Evolutionary conservation across 2,888 invertebrate species (phyloP).

Genomic region (Labia minor): DNA sequence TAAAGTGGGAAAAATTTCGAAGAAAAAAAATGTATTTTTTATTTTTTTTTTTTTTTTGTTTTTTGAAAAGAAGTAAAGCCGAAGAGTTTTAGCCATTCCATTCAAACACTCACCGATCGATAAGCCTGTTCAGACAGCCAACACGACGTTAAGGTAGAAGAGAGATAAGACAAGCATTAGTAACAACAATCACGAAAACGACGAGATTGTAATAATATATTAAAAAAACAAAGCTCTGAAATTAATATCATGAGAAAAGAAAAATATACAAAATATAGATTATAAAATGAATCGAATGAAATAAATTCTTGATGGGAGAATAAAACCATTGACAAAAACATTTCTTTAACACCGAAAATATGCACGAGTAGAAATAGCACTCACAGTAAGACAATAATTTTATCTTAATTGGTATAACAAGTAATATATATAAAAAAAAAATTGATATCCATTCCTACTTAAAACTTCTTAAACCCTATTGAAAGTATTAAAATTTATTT

Average conservation of each 20-base stretch:
- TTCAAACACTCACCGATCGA: conserved; percentile 36
- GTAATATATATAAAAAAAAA: too few species aligned
- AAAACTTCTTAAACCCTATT: too few species aligned
- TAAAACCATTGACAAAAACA: too few species aligned
- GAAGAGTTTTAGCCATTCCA: conserved; percentile 13
- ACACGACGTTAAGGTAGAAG: conserved; percentile 30
- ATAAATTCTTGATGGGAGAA: too few species aligned
- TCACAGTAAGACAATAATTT: too few species aligned
- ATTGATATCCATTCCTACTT: too few species aligned
- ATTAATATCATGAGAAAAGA: background rate
- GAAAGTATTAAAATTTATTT: too few species aligned
- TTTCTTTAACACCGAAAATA: too few species aligned
- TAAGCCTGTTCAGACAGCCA: conserved; percentile 34
- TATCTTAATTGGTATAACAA: too few species aligned
- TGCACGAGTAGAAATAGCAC: too few species aligned
- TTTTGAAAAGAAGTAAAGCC: background rate
- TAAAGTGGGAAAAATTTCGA: too few species aligned
- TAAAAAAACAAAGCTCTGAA: background rate
- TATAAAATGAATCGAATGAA: conserved; percentile 16
- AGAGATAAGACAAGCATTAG: conserved; percentile 28
- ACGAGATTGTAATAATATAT: background rate
- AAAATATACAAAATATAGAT: conserved; percentile 14
- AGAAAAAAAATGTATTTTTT: background rate
- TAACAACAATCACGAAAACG: conserved; percentile 22
- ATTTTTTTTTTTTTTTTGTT: background rate